Evolutionary conservation across 1,140 invertebrate species (phyloP).

Genomic region (Drosophila murphyi): DNA sequence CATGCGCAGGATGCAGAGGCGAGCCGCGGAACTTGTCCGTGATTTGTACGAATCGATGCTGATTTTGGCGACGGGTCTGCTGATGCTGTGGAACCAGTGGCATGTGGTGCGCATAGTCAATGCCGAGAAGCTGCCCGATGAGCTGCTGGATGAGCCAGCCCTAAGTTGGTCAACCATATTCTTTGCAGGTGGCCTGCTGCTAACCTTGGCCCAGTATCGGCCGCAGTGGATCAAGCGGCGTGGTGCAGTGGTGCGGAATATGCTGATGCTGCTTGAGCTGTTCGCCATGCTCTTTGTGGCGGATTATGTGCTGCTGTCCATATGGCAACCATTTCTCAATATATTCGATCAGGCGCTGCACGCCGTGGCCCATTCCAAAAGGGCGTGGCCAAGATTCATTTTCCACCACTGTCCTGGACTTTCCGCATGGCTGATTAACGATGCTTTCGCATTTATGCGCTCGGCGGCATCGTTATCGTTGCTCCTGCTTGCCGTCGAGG

Average conservation of each 20-base stretch:
- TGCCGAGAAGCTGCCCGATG: conserved; percentile 7
- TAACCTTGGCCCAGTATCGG: conserved; percentile 25
- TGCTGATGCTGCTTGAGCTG: conserved; percentile 25
- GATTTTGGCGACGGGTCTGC: conserved; percentile 12
- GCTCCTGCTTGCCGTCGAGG: conserved; percentile 34
- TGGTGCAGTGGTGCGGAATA: neutral
- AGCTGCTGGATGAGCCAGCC: neutral
- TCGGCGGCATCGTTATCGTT: conserved; percentile 27
- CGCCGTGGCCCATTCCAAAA: neutral
- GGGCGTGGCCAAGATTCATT: conserved; percentile 2
- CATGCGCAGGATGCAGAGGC: conserved; percentile 6
- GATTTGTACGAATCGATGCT: conserved; percentile 41
- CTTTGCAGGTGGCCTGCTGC: conserved; percentile 32
- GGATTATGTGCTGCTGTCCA: conserved; percentile 32
- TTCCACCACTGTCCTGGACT: conserved; percentile 26
- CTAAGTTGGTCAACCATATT: conserved; percentile 30
- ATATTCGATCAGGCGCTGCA: conserved; percentile 35
- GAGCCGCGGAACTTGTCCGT: conserved; percentile 18
- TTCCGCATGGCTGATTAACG: conserved; percentile 33
- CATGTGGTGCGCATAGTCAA: conserved; percentile 19
- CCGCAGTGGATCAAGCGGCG: conserved; percentile 15
- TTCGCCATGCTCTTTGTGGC: conserved; percentile 24
- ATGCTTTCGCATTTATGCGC: conserved; percentile 37
- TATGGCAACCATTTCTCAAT: conserved; percentile 39
- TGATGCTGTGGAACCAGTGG: conserved; percentile 36